Evolutionary conservation across 1,140 invertebrate species (phyloP).

Genomic region (Aphaenogaster floridana): DNA sequence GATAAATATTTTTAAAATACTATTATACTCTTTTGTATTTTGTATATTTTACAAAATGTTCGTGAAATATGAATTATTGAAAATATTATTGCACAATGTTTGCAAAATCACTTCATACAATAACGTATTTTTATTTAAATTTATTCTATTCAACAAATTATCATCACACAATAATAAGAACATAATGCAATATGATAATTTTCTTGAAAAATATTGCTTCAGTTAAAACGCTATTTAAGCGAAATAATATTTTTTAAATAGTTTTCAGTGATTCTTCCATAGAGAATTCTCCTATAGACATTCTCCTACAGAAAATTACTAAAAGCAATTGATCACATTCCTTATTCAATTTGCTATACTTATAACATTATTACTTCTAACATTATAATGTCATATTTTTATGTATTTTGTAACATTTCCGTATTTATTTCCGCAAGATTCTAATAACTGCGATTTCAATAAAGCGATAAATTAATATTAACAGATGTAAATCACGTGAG

Average conservation of each 20-base stretch:
- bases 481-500: not conserved
- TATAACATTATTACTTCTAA: not conserved
- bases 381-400: not conserved
- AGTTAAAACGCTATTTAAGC: not conserved
- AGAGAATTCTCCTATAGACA: too few species aligned
- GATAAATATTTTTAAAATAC: not conserved
- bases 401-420: not conserved
- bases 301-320: too few species aligned
- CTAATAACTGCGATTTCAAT: not conserved
- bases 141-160: not conserved
- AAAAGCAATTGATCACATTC: not conserved
- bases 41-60: not conserved
- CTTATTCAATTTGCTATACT: not conserved
- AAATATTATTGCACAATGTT: not conserved
- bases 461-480: not conserved
- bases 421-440: not conserved
- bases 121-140: not conserved
- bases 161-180: not conserved
- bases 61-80: constrained; percentile 2
- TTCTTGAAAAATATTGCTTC: not conserved
- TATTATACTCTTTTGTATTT: not conserved
- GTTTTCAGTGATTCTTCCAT: not conserved
- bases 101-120: not conserved
- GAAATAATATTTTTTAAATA: not conserved
- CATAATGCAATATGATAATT: not conserved